Conservation (phyloP, 2,888 invertebrate genomes). For the Andricus curvator region DNA sequence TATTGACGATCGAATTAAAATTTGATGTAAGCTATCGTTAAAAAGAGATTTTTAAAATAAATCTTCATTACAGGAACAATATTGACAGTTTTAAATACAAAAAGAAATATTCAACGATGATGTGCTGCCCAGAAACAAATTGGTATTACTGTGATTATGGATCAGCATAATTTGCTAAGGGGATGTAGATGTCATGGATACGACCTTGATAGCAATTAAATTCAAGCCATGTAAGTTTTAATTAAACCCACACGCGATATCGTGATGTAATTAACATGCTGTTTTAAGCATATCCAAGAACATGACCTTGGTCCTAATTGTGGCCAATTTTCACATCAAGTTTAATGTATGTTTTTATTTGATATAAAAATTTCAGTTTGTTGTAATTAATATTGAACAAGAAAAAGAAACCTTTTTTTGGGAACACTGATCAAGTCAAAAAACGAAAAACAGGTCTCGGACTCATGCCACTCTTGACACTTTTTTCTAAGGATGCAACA, state of each 20-base stretch:
- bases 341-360: background rate
- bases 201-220: constrained; percentile 37
- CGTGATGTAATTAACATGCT: background rate
- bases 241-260: constrained; percentile 38
- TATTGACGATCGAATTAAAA: too few relatives aligned
- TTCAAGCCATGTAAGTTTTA: constrained; percentile 22
- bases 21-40: too few relatives aligned
- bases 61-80: too few relatives aligned
- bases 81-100: background rate
- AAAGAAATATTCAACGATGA: background rate
- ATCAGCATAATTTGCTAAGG: constrained; percentile 12
- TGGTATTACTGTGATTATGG: constrained; percentile 11
- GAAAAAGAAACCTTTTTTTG: too few relatives aligned
- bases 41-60: too few relatives aligned
- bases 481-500: too few relatives aligned
- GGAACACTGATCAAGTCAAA: too few relatives aligned
- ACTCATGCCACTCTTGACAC: too few relatives aligned
- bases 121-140: background rate
- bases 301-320: constrained; percentile 14
- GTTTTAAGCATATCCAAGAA: background rate
- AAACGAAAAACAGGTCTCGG: too few relatives aligned
- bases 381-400: too few relatives aligned
- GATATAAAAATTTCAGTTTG: too few relatives aligned
- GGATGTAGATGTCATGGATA: constrained; percentile 21
- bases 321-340: background rate